Percentiles rank a stretch among this genome's conserved stretches.
These are phyloP conservation scores for Chionis minor DNA, from an alignment of 2,113 vertebrate species.

Conservation along the genomic window DNA sequence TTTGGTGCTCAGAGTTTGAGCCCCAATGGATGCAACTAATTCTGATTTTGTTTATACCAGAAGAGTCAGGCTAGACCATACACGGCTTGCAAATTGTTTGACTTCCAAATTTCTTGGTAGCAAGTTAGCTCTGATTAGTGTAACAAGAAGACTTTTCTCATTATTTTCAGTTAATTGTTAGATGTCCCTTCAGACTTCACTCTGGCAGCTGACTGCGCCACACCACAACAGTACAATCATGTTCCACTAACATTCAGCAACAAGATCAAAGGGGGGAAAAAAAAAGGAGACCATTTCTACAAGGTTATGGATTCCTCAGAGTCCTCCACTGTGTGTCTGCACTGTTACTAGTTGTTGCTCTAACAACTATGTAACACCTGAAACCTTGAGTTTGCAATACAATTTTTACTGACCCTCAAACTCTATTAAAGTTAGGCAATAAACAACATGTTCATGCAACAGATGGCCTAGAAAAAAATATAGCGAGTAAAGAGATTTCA, in stretches of 20 bases:
- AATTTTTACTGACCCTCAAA: neutral
- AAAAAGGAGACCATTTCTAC: neutral
- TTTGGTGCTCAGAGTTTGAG: neutral
- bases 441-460: neutral
- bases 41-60: neutral
- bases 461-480: neutral
- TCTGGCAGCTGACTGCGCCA: neutral
- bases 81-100: neutral
- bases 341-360: neutral
- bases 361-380: neutral
- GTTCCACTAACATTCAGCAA: neutral
- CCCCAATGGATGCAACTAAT: neutral
- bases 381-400: neutral
- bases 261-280: neutral
- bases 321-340: neutral
- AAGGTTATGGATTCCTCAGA: neutral
- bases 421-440: neutral
- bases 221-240: neutral
- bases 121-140: neutral
- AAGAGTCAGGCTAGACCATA: neutral
- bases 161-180: constrained; percentile 51
- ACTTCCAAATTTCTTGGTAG: neutral
- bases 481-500: neutral
- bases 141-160: neutral
- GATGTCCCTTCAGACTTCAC: neutral